Conservation (phyloP, 2,113 vertebrate genomes). For the Isichthys henryi region DNA sequence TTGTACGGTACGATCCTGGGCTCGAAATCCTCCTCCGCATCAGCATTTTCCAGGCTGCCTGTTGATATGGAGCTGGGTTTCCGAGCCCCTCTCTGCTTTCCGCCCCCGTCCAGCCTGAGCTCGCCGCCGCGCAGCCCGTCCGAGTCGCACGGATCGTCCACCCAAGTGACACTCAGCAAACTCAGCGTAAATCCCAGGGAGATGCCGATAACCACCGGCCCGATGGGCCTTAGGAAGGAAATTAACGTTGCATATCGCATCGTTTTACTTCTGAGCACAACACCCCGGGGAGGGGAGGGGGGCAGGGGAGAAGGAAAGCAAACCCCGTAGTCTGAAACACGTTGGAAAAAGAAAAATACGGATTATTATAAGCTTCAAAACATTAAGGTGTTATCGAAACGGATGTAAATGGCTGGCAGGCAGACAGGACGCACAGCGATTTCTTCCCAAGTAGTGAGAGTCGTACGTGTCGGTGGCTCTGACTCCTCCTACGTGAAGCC, state of each 20-base stretch:
- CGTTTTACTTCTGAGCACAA: neutral
- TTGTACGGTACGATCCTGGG: conserved; percentile 81
- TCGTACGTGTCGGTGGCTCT: neutral
- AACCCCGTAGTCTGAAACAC: neutral
- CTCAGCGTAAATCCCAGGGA: conserved; percentile 89
- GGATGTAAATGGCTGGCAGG: neutral
- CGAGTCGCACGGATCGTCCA: conserved; percentile 75
- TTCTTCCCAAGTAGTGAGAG: neutral
- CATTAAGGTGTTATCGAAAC: neutral
- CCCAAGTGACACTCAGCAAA: conserved; percentile 83
- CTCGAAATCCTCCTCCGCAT: conserved; percentile 69
- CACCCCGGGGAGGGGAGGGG: neutral
- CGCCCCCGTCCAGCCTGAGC: conserved; percentile 38
- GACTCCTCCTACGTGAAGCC: neutral
- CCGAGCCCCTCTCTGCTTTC: conserved; percentile 67
- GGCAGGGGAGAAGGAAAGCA: neutral
- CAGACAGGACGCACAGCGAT: neutral
- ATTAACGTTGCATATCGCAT: conserved; percentile 79
- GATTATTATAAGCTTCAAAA: neutral
- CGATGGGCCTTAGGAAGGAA: conserved; percentile 77
- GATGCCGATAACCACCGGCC: conserved; percentile 83
- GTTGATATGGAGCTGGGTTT: conserved; percentile 76
- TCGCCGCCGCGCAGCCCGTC: conserved; percentile 36
- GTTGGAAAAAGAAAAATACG: neutral
- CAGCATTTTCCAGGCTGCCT: conserved; percentile 46